These are phyloP conservation scores for Caenorhabditis brenneri DNA, from an alignment of 1,140 invertebrate genomes.

Conservation along the genomic window DNA sequence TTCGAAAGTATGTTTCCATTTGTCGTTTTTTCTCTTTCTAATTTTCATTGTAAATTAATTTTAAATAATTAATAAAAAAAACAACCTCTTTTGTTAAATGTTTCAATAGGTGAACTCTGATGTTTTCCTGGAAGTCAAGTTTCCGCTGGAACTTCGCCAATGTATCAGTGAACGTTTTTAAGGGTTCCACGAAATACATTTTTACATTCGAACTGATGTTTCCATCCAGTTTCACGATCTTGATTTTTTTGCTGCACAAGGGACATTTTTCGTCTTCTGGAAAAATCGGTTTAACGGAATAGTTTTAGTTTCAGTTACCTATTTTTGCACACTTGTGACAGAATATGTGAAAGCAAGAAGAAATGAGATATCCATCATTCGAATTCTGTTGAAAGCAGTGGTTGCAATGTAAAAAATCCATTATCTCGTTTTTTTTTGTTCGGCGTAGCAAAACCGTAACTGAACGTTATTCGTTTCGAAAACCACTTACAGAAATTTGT, in stretches of 20 bases:
- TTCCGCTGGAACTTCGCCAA: constrained; percentile 2
- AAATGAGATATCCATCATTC: not conserved
- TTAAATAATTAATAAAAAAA: not conserved
- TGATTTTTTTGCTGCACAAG: not conserved
- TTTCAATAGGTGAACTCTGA: not conserved
- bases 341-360: constrained; percentile 26
- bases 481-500: not conserved
- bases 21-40: constrained; percentile 31
- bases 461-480: not conserved
- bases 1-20: constrained; percentile 19
- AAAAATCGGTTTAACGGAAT: not conserved
- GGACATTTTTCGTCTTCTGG: not conserved
- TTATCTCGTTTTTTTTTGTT: not conserved
- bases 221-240: not conserved
- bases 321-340: not conserved
- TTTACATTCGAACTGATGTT: not conserved
- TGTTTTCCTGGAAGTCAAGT: constrained; percentile 6
- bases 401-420: constrained; percentile 19
- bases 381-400: not conserved
- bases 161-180: not conserved
- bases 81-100: constrained; percentile 13
- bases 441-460: not conserved
- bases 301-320: not conserved
- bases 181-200: not conserved
- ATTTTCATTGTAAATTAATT: not conserved